Base-by-base conservation (phyloP, 2,888 invertebrate species). In the Icerya purchasi region DNA sequence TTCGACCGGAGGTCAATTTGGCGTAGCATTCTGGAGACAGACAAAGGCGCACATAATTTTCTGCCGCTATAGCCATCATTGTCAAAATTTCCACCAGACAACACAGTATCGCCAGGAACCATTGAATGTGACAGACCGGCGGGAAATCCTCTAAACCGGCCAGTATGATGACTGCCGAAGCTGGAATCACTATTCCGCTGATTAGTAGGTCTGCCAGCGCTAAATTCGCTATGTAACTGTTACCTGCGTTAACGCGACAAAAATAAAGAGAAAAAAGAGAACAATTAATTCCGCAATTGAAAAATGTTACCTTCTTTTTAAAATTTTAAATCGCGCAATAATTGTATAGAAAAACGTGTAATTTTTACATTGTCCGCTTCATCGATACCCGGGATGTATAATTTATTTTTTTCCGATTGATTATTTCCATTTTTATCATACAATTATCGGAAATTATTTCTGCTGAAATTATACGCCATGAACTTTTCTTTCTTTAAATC, bases 191-290 rank as follows among this genome's bases (percentile, higher is more conserved):
- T 14, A 79, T 68, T 0, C 79, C 77, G 0, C 84, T 82, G 10
- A 86, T 76, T 20, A 85, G 70, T 55, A 86, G 71, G 67, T 86
- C 86, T 0, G 84, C 79, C 58, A 86, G 66, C 0, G 85, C 85
- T 22, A 82, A 76, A 71, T 80, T 82, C 62, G 80, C 82, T 63
- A 83, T 72, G 69, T 81, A 82, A 24, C 81, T 77, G 70, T 83
- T 83, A 56, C 82, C 83, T 81, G 73, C 19, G 62, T 66, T 61
- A 24, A 57, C 50, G n/a, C n/a, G n/a, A n/a, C n/a, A n/a, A n/a
- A n/a, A n/a, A n/a, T n/a, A n/a, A n/a, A n/a, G n/a, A n/a, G n/a
- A n/a, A n/a, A n/a, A n/a, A n/a, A n/a, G n/a, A n/a, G n/a, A n/a
- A n/a, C n/a, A n/a, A n/a, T n/a, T n/a, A n/a, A n/a, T n/a, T n/a